Percentiles rank a stretch among this genome's conserved stretches.
Conservation (phyloP, 2,797 vertebrate species). For the Pantherophis vulpinus region DNA sequence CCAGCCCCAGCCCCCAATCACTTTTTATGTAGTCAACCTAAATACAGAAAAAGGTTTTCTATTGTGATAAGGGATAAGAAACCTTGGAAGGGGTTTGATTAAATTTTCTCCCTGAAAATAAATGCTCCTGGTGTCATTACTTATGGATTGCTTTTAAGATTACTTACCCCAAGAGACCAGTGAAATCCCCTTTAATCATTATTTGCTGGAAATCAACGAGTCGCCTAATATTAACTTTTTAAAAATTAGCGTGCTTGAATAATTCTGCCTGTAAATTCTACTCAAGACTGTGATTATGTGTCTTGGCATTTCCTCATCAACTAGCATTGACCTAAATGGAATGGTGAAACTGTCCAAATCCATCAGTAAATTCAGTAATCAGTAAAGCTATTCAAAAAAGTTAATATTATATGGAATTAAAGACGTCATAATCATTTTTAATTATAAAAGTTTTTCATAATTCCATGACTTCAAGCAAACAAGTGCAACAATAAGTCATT, state of each 20-base stretch:
- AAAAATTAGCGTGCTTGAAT: not conserved
- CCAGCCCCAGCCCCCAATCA: not conserved
- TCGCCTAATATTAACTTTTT: not conserved
- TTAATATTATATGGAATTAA: not conserved
- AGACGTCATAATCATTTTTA: not conserved
- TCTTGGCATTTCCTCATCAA: not conserved
- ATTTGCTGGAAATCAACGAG: not conserved
- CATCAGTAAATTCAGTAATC: not conserved
- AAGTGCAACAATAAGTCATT: not conserved
- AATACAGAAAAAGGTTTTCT: conserved; percentile 9
- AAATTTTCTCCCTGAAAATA: conserved; percentile 29
- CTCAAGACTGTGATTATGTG: not conserved
- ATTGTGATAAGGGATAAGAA: not conserved
- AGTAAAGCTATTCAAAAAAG: not conserved
- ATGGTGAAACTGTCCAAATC: not conserved
- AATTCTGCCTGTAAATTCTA: not conserved
- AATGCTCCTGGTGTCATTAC: conserved; percentile 39
- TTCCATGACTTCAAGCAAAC: not conserved
- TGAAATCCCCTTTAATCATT: not conserved
- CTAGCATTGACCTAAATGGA: not conserved
- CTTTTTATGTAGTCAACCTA: not conserved
- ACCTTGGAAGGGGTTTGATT: conserved; percentile 22
- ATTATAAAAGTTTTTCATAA: not conserved
- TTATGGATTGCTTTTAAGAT: conserved; percentile 38
- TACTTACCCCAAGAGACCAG: conserved; percentile 37